These are phyloP conservation scores for Falco biarmicus DNA, from an alignment of 2,797 vertebrate genomes.

Conservation along the genomic window DNA sequence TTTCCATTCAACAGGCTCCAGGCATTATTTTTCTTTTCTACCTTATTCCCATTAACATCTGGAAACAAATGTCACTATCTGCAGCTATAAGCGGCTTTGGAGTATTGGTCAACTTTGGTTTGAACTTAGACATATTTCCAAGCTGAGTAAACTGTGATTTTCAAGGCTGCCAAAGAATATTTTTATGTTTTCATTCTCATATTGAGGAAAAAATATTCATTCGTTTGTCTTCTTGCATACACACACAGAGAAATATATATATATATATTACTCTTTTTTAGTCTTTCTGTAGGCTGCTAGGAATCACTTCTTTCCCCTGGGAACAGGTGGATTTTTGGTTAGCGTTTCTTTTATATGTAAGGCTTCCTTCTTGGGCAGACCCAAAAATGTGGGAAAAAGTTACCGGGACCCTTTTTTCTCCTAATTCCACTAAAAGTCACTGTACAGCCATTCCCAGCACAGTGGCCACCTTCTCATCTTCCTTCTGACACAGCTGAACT, in stretches of 20 bases:
- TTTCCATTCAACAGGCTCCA: neutral
- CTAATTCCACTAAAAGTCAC: neutral
- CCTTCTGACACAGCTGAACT: neutral
- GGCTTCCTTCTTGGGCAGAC: neutral
- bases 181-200: conserved; percentile 25
- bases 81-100: neutral
- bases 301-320: neutral
- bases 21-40: neutral
- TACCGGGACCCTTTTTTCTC: neutral
- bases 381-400: neutral
- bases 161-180: conserved; percentile 3
- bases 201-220: neutral
- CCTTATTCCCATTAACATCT: conserved; percentile 17
- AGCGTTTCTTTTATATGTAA: neutral
- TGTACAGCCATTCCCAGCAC: neutral
- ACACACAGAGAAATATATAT: neutral
- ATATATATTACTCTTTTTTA: neutral
- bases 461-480: neutral
- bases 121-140: conserved; percentile 25
- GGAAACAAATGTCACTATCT: neutral
- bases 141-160: neutral
- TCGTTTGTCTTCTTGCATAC: neutral
- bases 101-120: conserved; percentile 12
- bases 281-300: neutral
- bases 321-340: neutral